phyloP scores from a whole-genome alignment of 2,888 invertebrate species.

The Noctua comes region DNA sequence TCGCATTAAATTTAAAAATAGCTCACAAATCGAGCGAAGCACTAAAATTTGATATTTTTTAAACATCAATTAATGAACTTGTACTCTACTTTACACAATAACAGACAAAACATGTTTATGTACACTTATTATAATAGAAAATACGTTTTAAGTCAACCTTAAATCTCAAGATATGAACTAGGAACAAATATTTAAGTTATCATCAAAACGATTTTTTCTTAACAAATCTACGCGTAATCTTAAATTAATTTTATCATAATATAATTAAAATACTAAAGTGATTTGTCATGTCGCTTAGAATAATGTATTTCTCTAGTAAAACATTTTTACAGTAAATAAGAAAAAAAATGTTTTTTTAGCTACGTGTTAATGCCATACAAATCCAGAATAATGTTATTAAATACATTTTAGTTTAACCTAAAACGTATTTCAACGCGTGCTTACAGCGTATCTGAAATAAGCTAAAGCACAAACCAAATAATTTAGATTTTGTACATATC shows the following conservation, averaged over 20 bases:
- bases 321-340: conserved; percentile 53
- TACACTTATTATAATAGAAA: conserved; percentile 68
- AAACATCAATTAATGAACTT: conserved; percentile 61
- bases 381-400: conserved; percentile 19
- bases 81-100: conserved; percentile 69
- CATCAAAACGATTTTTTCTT: conserved; percentile 65
- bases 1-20: conserved; percentile 23
- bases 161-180: conserved; percentile 74
- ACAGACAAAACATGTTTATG: conserved; percentile 68
- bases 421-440: conserved; percentile 35
- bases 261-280: conserved; percentile 53
- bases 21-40: conserved; percentile 37
- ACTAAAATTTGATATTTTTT: conserved; percentile 56
- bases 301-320: conserved; percentile 49
- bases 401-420: conserved; percentile 35
- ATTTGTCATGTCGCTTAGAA: conserved; percentile 67
- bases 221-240: conserved; percentile 60
- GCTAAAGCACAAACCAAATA: conserved; percentile 48
- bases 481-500: conserved; percentile 24
- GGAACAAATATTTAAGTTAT: conserved; percentile 76
- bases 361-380: conserved; percentile 35
- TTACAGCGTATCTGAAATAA: conserved; percentile 24
- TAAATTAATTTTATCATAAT: conserved; percentile 46
- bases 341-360: conserved; percentile 41
- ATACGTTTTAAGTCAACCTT: conserved; percentile 73